Percentiles rank a stretch among this genome's conserved stretches.
Evolutionary conservation across 1,140 invertebrate species (phyloP).

Genomic region (Himalopsyche phryganea): DNA sequence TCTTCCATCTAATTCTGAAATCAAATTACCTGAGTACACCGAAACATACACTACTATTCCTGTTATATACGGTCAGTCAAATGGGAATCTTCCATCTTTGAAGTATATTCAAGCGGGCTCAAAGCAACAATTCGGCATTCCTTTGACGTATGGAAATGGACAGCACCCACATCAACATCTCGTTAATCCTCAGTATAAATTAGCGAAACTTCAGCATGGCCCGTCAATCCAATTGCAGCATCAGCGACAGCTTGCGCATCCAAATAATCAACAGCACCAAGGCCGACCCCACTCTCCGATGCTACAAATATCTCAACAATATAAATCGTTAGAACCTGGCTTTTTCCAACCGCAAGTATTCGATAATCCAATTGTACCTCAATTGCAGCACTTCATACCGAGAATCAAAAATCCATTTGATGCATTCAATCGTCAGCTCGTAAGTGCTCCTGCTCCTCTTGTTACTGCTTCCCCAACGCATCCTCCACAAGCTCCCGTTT

Average conservation of each 20-base stretch:
- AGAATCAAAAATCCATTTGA: slow-evolving; percentile 20
- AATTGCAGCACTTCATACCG: slow-evolving; percentile 24
- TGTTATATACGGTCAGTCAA: slow-evolving; percentile 23
- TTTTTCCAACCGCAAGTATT: slow-evolving; percentile 28
- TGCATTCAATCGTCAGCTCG: slow-evolving; percentile 13
- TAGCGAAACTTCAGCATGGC: slow-evolving; percentile 8
- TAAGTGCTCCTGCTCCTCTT: background rate
- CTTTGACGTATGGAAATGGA: slow-evolving; percentile 1
- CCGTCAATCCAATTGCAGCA: background rate
- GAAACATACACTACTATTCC: slow-evolving; percentile 18
- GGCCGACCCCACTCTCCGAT: background rate
- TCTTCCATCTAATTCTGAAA: slow-evolving; percentile 10
- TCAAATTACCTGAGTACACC: slow-evolving; percentile 20
- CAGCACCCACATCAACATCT: slow-evolving; percentile 1
- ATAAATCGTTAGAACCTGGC: slow-evolving; percentile 12
- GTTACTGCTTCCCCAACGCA: slow-evolving; percentile 4
- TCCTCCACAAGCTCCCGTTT: background rate
- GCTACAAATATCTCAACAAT: slow-evolving; percentile 12
- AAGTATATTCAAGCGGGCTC: slow-evolving; percentile 12
- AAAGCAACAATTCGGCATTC: slow-evolving; percentile 12
- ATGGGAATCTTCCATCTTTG: slow-evolving; percentile 9
- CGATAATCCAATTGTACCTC: slow-evolving; percentile 26
- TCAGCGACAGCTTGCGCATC: slow-evolving; percentile 3
- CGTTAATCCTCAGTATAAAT: background rate
- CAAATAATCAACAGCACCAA: slow-evolving; percentile 1